These are phyloP conservation scores for Nymphalis polychloros DNA, from an alignment of 2,888 invertebrate species.

Conservation along the genomic window DNA sequence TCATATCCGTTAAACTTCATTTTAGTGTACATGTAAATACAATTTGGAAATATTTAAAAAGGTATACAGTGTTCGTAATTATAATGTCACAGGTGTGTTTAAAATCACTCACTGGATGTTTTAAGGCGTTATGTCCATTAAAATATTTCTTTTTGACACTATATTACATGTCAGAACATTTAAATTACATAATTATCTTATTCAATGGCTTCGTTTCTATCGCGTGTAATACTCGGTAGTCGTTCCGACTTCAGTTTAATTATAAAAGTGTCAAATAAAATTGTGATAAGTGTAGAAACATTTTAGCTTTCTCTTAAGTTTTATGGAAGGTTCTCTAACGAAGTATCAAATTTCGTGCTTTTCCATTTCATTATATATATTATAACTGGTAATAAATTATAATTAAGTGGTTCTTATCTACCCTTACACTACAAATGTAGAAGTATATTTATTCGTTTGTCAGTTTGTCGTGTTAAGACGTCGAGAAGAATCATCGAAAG, in stretches of 20 bases:
- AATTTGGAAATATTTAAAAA: conserved; percentile 13
- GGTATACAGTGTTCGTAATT: conserved; percentile 36
- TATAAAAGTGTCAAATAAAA: conserved; percentile 26
- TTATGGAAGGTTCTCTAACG: conserved; percentile 18
- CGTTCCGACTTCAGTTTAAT: conserved; percentile 15
- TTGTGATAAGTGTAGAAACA: conserved; percentile 24
- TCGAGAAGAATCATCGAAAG: too few species aligned
- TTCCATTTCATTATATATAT: not conserved
- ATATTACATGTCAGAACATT: conserved; percentile 50
- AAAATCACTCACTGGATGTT: conserved; percentile 36
- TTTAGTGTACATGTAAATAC: not conserved
- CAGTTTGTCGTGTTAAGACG: too few species aligned
- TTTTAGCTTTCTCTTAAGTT: conserved; percentile 25
- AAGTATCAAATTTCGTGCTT: conserved; percentile 12
- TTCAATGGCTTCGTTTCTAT: conserved; percentile 18
- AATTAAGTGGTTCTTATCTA: conserved; percentile 10
- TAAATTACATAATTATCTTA: conserved; percentile 14
- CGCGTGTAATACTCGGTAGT: conserved; percentile 17
- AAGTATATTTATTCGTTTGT: too few species aligned
- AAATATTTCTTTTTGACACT: conserved; percentile 57
- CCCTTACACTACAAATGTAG: too few species aligned
- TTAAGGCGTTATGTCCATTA: conserved; percentile 45
- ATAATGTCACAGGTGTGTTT: conserved; percentile 53
- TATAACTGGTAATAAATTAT: conserved; percentile 25
- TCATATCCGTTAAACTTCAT: not conserved